phyloP scores from a whole-genome alignment of 2,797 vertebrate genomes.

The Neopelma chrysocephalum region DNA sequence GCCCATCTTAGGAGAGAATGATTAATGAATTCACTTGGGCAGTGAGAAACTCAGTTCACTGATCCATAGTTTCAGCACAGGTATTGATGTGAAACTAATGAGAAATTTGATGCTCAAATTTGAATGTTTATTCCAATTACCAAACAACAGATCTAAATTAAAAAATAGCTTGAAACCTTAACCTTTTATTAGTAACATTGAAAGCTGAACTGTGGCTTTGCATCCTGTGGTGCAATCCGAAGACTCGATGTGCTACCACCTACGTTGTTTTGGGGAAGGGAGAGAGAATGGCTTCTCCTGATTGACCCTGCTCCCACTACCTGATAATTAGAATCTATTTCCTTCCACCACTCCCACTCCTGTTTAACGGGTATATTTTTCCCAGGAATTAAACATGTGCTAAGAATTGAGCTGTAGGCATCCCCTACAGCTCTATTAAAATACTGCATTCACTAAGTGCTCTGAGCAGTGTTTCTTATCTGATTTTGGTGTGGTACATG shows the following conservation, averaged over 20 bases:
- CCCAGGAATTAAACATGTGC: neutral
- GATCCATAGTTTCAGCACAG: conserved; percentile 82
- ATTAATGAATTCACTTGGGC: conserved; percentile 88
- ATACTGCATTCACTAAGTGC: neutral
- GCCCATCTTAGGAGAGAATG: conserved; percentile 80
- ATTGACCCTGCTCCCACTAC: conserved; percentile 27
- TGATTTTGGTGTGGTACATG: neutral
- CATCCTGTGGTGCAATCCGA: neutral
- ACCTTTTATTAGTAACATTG: conserved; percentile 73
- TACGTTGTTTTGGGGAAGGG: conserved; percentile 14
- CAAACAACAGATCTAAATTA: conserved; percentile 78
- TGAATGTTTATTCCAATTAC: conserved; percentile 88
- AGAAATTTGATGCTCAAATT: conserved; percentile 86
- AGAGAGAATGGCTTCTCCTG: conserved; percentile 4
- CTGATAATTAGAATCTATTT: conserved; percentile 24
- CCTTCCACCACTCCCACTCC: neutral
- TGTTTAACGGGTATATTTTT: conserved; percentile 2
- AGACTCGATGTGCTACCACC: neutral
- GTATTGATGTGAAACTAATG: conserved; percentile 88
- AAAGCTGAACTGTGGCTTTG: conserved; percentile 41
- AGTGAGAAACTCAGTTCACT: conserved; percentile 79
- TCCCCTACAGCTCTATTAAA: conserved; percentile 38
- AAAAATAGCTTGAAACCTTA: conserved; percentile 74
- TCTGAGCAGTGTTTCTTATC: neutral
- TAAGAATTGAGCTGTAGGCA: conserved; percentile 29